Percentiles rank a stretch among this genome's conserved stretches.
These are phyloP conservation scores for Taphrorychus bicolor DNA, from an alignment of 2,888 invertebrate species.

Conservation along the genomic window DNA sequence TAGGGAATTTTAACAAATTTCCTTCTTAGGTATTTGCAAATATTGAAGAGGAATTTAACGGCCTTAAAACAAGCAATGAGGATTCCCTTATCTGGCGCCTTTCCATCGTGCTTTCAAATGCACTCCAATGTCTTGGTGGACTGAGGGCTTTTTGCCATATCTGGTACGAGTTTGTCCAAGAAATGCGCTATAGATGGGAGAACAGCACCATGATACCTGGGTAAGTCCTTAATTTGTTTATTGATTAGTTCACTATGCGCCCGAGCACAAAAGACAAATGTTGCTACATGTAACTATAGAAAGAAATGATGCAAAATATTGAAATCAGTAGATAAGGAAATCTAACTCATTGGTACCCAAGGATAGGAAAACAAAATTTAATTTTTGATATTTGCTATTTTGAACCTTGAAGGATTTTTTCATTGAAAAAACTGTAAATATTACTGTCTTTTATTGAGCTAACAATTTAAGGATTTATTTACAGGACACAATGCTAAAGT, in stretches of 20 bases:
- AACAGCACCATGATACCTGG: constrained; percentile 78
- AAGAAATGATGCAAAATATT: too few species aligned
- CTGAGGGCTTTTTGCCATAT: constrained; percentile 81
- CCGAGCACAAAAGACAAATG: too few species aligned
- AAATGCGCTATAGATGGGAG: constrained; percentile 91
- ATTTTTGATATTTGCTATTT: too few species aligned
- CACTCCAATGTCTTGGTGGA: constrained; percentile 78
- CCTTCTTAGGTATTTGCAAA: constrained; percentile 40
- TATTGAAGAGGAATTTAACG: constrained; percentile 51
- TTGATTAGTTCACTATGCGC: not conserved
- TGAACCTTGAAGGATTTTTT: too few species aligned
- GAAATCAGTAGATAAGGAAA: too few species aligned
- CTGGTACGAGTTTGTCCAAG: constrained; percentile 93
- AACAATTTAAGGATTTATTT: too few species aligned
- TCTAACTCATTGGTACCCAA: too few species aligned
- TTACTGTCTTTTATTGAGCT: too few species aligned
- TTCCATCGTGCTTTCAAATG: constrained; percentile 75
- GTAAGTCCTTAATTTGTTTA: constrained; percentile 64
- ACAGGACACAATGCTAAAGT: too few species aligned
- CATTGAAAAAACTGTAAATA: too few species aligned
- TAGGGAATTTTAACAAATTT: not conserved
- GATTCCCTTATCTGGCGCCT: constrained; percentile 85
- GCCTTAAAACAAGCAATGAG: constrained; percentile 73
- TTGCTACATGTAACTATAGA: too few species aligned
- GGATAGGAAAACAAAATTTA: too few species aligned